Base-by-base conservation (phyloP, 2,113 vertebrate species). In the Labeo catla region DNA sequence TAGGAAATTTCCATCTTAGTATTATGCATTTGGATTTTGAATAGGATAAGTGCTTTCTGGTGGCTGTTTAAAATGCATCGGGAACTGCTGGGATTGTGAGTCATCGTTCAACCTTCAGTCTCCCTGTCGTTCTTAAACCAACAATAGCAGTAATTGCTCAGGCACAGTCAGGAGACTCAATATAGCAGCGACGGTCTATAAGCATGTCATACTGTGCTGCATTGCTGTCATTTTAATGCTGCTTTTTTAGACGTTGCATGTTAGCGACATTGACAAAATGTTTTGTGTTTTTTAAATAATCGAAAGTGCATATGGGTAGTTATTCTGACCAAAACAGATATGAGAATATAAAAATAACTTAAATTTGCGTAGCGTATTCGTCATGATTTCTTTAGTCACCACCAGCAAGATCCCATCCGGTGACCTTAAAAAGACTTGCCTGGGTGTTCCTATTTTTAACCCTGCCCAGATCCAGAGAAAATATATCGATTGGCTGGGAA, bases 391-490 rank as follows among this genome's bases (percentile, higher is more conserved):
- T 90, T 83, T 39, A n/a, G 52, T 70, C 13, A 39, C 74, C 4
- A 66, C 74, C 4, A 66, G 68, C 28, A 45, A 10, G 83, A 82
- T 88, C 57, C 81, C 49, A 9, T 78, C 81, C 16, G 70, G 83
- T 92, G 91, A 85, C 94, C 93, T 91, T 95, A 93, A 94, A 95
- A 94, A 94, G 94, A 73, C 92, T 39, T 54, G 86, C 54, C 43
- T 68, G 79, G 88, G 86, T 49, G 65, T 80, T 63, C 85, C 93
- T 95, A 95, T 95, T 95, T 95, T 92, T 95, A 94, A 91, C 52
- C 66, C 76, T 76, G 68, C 76, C 43, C 34, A 85, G 81, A 1
- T 79, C 50, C 66, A 28, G 21, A 49, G 73, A 63, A 86, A 88
- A 86, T 84, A 16, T 21, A 88, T 84, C 72, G 85, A 89, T 91